Evolutionary conservation across 2,113 vertebrate species (phyloP), one percentile per base, ranked within the genome.

Genomic region (Nesogale talazaci): DNA sequence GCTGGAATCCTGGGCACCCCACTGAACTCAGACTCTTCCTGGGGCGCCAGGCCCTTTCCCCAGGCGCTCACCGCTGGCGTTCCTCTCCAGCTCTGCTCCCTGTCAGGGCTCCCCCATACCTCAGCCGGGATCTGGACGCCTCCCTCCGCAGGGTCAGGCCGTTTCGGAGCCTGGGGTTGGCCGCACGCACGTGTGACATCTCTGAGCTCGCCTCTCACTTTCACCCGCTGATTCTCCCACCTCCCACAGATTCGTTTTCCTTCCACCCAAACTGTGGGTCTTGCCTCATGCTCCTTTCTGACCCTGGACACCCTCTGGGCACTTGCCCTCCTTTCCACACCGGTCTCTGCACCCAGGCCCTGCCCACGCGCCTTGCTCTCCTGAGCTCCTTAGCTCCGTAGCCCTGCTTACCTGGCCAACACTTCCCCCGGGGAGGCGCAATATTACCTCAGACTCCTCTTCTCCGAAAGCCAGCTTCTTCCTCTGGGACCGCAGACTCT

Each of bases 401-500:
- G 36, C 25, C 79, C 75, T 78, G 89, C 83, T 90, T 75, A 72
- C 83, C 88, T 82, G 89, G 36, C 86, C 83, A 56, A 6, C 0
- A 2, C 29, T 83, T 89, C 52, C 34, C 3, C 5, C n/a, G n/a
- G 38, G 85, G 89, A 91, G 38, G 46, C 89, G 72, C 80, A 57
- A 20, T 40, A 38, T 81, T 90, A 83, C 56, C 67, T 92, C 70
- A 72, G 40, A 34, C 25, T 88, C 77, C 63, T 81, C 63, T 91
- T 92, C 23, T 67, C 34, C 40, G 80, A 46, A 77, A 88, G 77
- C 86, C 63, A 67, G 2, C 29, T 63, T 86, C 86, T 29, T 59
- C 82, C 70, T 79, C 86, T 59, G 25, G 88, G 75, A 80, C 80
- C 72, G 42, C 10, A 61, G 12, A n/a, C 72, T 83, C 15, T 88